Conservation (phyloP, 2,888 invertebrate genomes). For the Ypsolopha sequella region DNA sequence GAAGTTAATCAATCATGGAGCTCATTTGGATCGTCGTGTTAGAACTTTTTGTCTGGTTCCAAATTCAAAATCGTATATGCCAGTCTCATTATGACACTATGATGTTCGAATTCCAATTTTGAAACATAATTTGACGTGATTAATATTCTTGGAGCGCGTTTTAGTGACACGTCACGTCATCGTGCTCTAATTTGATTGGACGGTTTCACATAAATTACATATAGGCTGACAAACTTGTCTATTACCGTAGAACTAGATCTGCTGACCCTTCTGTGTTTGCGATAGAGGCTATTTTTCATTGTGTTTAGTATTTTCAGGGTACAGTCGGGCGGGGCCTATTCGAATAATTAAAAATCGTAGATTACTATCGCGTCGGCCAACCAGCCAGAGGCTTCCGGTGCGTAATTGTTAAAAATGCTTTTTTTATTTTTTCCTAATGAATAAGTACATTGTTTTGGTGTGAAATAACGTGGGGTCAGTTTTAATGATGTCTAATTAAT, state of each 20-base stretch:
- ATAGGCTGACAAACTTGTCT: too few relatives aligned
- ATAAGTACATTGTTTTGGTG: constrained; percentile 13
- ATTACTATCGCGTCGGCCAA: constrained; percentile 47
- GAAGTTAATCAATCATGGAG: constrained; percentile 4
- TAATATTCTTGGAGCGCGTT: constrained; percentile 40
- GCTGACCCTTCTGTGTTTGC: too few relatives aligned
- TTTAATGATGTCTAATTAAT: constrained; percentile 4
- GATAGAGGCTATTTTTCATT: too few relatives aligned
- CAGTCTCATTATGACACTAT: constrained; percentile 18
- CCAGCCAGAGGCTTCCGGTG: constrained; percentile 50
- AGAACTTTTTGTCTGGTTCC: neutral
- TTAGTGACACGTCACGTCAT: constrained; percentile 50
- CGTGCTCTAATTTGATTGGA: constrained; percentile 60
- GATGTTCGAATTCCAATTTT: constrained; percentile 23
- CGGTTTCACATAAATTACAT: constrained; percentile 56
- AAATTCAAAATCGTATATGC: neutral
- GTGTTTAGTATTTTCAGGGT: too few relatives aligned
- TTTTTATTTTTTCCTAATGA: constrained; percentile 13
- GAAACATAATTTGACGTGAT: constrained; percentile 41
- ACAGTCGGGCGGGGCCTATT: constrained; percentile 46
- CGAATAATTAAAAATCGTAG: constrained; percentile 55
- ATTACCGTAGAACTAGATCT: too few relatives aligned
- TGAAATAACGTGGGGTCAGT: constrained; percentile 9
- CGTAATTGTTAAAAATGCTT: constrained; percentile 40
- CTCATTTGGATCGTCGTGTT: neutral